Evolutionary conservation across 1,140 invertebrate species (phyloP), one percentile per base, ranked within the genome.

Genomic region (Rhagoletis zephyria): DNA sequence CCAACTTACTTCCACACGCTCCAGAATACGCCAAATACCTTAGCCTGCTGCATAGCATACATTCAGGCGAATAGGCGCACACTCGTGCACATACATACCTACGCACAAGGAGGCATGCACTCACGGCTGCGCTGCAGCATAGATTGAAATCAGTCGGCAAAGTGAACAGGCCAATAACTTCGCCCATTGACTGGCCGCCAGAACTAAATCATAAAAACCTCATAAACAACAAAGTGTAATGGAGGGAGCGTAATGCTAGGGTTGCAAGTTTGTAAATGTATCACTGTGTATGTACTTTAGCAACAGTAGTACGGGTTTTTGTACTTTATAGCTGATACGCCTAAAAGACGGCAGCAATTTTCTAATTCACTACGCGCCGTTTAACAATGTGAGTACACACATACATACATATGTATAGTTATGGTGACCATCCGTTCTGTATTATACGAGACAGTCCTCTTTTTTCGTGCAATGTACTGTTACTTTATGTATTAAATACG

Each of bases 211-310:
- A 56, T 56, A 81, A 56, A 42, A 59, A 40, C n/a, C 74, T 81
- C 74, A 81, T 81, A 81, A 81, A 81, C 74, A 81, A 81, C 74
- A 81, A 81, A 81, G 56, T n/a, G 48, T 81, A 81, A 81, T 81
- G 74, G 74, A 30, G 74, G 48, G 30, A 81, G n/a, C 48, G 12
- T 19, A 19, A 56, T 81, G 56, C 19, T 59, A 2, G 9, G 48
- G 19, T 81, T 56, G 51, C 51, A 30, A 63, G 64, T 67, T 67
- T 42, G 16, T 3, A 45, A 4, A 48, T 42, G 10, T 74, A 45
- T 30, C 16, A 51, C 1, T 4, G 1, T 81, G 9, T 14, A 4
- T n/a, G n/a, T 81, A 81, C 74, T 81, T 48, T 19, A 56, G 48
- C 30, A 51, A 48, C 30, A 30, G 30, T n/a, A 77, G 40, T 51